phyloP scores from a whole-genome alignment of 2,113 vertebrate genomes.

The Brachionichthys hirsutus region DNA sequence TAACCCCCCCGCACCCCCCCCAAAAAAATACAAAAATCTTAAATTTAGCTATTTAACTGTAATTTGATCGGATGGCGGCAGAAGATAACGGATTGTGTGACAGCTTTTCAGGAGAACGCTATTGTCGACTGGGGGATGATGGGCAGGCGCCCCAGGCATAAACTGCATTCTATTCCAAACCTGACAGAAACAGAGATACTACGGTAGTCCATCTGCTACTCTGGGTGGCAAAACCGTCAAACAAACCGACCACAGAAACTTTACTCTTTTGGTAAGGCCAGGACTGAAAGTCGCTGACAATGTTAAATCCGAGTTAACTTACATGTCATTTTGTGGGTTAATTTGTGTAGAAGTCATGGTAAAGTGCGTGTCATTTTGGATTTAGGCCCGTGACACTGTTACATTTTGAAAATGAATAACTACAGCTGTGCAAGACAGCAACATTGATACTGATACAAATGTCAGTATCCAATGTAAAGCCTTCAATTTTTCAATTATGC shows the following conservation, averaged over 20 bases:
- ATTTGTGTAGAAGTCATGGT: not conserved
- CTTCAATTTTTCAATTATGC: conserved; percentile 29
- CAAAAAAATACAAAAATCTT: too few species aligned
- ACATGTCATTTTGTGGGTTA: not conserved
- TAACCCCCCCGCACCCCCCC: too few species aligned
- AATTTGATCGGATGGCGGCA: conserved; percentile 55
- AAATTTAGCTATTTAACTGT: conserved; percentile 35
- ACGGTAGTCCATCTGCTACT: conserved; percentile 19
- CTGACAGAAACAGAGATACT: conserved; percentile 53
- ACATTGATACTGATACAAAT: not conserved
- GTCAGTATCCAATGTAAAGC: conserved; percentile 15
- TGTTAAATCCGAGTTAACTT: not conserved
- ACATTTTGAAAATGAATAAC: too few species aligned
- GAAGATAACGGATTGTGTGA: conserved; percentile 43
- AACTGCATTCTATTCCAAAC: conserved; percentile 46
- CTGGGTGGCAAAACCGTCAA: conserved; percentile 16
- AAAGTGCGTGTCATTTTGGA: not conserved
- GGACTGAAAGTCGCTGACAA: not conserved
- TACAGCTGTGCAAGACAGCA: too few species aligned
- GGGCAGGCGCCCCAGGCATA: conserved; percentile 57
- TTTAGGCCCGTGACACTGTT: too few species aligned
- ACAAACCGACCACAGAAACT: conserved; percentile 15
- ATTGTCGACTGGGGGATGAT: conserved; percentile 56
- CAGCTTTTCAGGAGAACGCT: conserved; percentile 40
- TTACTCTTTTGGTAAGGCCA: not conserved